Evolutionary conservation across 2,888 invertebrate genomes (phyloP).

Genomic region (Phortica okadai): DNA sequence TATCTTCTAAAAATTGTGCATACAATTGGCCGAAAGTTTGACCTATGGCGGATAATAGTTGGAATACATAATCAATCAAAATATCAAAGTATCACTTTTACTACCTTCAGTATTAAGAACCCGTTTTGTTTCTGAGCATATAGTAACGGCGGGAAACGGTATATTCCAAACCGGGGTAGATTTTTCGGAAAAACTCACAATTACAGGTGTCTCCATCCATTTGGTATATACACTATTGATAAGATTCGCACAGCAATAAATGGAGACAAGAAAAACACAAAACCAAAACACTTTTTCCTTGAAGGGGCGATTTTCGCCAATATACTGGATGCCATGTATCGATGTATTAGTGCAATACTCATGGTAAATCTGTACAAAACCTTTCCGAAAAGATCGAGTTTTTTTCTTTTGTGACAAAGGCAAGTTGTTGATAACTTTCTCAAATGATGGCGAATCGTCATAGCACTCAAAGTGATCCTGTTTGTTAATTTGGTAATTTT

Average conservation of each 20-base stretch:
- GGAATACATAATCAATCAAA: neutral
- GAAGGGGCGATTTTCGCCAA: constrained; percentile 79
- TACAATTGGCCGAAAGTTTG: constrained; percentile 61
- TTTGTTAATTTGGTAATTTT: constrained; percentile 41
- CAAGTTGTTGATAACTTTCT: neutral
- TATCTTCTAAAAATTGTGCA: constrained; percentile 49
- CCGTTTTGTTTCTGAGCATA: constrained; percentile 74
- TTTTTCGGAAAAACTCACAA: constrained; percentile 84
- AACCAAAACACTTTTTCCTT: constrained; percentile 80
- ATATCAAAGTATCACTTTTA: constrained; percentile 1
- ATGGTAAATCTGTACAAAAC: constrained; percentile 75
- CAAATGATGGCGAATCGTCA: constrained; percentile 11
- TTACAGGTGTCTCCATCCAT: constrained; percentile 83
- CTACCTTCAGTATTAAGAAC: constrained; percentile 53
- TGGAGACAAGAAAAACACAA: constrained; percentile 79
- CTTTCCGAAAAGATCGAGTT: constrained; percentile 36
- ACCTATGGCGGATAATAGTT: constrained; percentile 34
- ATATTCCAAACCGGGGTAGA: constrained; percentile 78
- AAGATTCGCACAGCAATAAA: constrained; percentile 79
- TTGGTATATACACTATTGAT: constrained; percentile 82
- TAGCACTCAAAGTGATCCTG: constrained; percentile 15
- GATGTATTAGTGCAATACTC: constrained; percentile 80
- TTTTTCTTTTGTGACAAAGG: neutral
- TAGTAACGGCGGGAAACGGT: constrained; percentile 74
- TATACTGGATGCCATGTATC: constrained; percentile 81